Evolutionary conservation across 2,113 vertebrate species (phyloP), one percentile per base, ranked within the genome.

Genomic region (Sceloporus tristichus): DNA sequence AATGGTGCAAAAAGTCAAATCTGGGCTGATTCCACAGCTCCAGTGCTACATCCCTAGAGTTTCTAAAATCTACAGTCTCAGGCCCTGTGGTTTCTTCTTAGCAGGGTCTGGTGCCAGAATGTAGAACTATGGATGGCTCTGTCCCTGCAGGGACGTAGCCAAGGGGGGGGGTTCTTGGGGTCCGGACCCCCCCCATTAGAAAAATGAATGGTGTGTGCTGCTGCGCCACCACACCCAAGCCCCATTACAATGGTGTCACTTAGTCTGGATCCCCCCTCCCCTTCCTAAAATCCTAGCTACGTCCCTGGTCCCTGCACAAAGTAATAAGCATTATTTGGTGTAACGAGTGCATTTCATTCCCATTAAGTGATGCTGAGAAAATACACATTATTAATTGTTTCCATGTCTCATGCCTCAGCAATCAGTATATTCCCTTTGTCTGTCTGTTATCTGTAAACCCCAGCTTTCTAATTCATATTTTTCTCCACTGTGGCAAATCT

Each of bases 321-420:
- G 53, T 14, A 71, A 73, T 7, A 2, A 23, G 38, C 68, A 16
- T 19, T 18, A 56, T 54, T 56, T 74, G 70, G 27, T 48, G 34
- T 84, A 8, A 80, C 29, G 18, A 74, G 38, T 42, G 29, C 40
- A 48, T 68, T n/a, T 14, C 27, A 70, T 53, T 83, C 65, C 18
- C 25, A 70, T 70, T 65, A 83, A 11, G 53, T 4, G 11, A 84
- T 73, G 53, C 70, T 56, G n/a, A 11, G 68, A 74, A 84, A 84
- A 73, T 38, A 56, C 70, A 73, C 25, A 56, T 74, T 84, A 54
- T 25, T 83, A 83, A 54, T 83, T 84, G 10, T 73, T 84, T 84
- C 82, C 82, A 84, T 84, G 70, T 84, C 82, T 84, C 82, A 84
- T 84, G 48, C 82, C 82, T 56, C 48, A 56, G 82, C 53, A 84